Evolutionary conservation across 2,888 invertebrate genomes (phyloP), one percentile per base, ranked within the genome.

Genomic region (Antheraea yamamai): DNA sequence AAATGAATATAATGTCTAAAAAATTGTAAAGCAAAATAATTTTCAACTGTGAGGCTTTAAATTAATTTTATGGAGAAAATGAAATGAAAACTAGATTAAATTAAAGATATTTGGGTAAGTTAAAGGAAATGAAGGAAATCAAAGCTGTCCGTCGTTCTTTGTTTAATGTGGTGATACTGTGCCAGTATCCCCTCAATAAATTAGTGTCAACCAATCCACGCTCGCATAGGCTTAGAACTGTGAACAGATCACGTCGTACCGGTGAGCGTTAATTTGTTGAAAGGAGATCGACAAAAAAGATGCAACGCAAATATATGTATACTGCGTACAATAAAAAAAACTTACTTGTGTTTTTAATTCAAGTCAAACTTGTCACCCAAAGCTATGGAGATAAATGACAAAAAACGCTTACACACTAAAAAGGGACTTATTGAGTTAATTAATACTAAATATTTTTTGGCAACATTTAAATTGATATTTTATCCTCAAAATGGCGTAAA

Each of bases 401-500:
- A 30, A 73, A 73, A 52, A 51, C 26, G 30, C 73, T 73, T 66
- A 72, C 39, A 70, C 51, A 58, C 61, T 75, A 75, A 73, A 68
- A 55, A 58, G 68, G 72, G 73, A n/a, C 55, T 26, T 75, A 61
- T 75, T 74, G 80, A 82, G 77, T 84, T 83, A 82, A 76, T 81
- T 85, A 86, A 84, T 80, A 81, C 81, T 88, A 88, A 87, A 82
- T 81, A 81, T 84, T 87, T 89, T 92, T 89, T 92, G 91, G 92
- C 92, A 91, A 89, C 90, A 89, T 84, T 88, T 88, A 89, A 90
- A 87, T 87, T 92, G 91, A 92, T 93, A 93, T 90, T 91, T 91
- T 90, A 91, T 85, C 88, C 87, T 91, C 90, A 91, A 92, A 94
- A 93, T 93, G 94, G 94, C 94, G 82, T 94, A 92, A 92, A 92